These are phyloP conservation scores for Amazona vittata DNA, from an alignment of 2,113 vertebrate genomes.

Conservation along the genomic window DNA sequence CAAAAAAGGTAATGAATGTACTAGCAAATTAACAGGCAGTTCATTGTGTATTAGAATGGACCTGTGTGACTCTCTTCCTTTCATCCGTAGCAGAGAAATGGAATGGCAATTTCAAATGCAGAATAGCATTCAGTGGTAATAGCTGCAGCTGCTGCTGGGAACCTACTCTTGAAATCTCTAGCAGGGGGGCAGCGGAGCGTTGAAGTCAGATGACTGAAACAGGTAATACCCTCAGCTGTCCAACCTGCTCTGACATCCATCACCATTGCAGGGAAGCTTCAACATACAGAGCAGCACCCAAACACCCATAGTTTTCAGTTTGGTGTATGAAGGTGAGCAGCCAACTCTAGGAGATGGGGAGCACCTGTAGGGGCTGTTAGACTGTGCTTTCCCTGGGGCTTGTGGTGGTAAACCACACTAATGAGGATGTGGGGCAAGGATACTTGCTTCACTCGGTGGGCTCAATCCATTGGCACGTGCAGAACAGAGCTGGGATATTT, in stretches of 20 bases:
- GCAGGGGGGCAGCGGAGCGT: not conserved
- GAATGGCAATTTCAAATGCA: not conserved
- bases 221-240: not conserved
- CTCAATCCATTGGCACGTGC: not conserved
- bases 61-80: not conserved
- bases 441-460: not conserved
- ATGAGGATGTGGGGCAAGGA: fast-evolving
- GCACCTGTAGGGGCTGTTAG: not conserved
- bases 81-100: not conserved
- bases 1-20: not conserved
- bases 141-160: not conserved
- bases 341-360: fast-evolving
- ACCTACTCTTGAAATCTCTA: not conserved
- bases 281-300: fast-evolving
- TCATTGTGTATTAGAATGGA: not conserved
- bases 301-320: not conserved
- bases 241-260: not conserved
- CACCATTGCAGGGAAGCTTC: fast-evolving
- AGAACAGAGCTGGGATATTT: not conserved
- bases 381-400: not conserved
- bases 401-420: not conserved
- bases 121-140: not conserved
- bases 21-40: not conserved
- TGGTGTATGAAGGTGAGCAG: not conserved
- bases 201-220: not conserved